phyloP scores from a whole-genome alignment of 2,888 invertebrate species.

The Nomada fucata region DNA sequence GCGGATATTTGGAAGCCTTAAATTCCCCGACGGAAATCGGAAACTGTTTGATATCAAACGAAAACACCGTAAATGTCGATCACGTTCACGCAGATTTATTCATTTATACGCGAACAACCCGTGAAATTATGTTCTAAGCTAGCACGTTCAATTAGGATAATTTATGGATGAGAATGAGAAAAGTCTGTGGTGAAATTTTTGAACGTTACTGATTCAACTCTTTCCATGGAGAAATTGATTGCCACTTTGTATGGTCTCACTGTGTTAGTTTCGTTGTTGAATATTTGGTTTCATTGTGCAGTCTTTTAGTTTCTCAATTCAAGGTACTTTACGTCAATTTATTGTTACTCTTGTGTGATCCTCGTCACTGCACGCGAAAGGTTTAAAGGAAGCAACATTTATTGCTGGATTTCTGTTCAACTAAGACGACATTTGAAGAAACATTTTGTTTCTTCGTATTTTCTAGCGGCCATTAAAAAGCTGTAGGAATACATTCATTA shows the following conservation, averaged over 20 bases:
- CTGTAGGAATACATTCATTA: background rate
- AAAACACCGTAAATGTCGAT: too few relatives aligned
- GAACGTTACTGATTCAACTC: background rate
- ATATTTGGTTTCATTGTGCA: too few relatives aligned
- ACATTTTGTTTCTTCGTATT: background rate
- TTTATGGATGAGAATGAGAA: background rate
- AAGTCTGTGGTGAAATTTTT: background rate
- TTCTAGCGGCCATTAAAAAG: background rate
- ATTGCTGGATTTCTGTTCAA: background rate
- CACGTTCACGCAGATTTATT: too few relatives aligned
- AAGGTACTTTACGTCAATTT: too few relatives aligned
- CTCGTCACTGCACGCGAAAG: too few relatives aligned
- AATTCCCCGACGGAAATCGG: slow-evolving; percentile 6
- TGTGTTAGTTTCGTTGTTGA: too few relatives aligned
- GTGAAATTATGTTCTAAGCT: too few relatives aligned
- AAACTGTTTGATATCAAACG: too few relatives aligned
- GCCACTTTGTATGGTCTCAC: too few relatives aligned
- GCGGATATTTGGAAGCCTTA: slow-evolving; percentile 24
- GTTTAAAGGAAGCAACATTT: background rate
- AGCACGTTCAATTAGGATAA: background rate
- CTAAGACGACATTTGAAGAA: background rate
- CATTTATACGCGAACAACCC: too few relatives aligned
- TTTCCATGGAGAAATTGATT: background rate
- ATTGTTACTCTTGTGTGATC: too few relatives aligned
- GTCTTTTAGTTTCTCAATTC: too few relatives aligned